Evolutionary conservation across 2,888 invertebrate genomes (phyloP), one percentile per base, ranked within the genome.

Genomic region (Tipula unca): DNA sequence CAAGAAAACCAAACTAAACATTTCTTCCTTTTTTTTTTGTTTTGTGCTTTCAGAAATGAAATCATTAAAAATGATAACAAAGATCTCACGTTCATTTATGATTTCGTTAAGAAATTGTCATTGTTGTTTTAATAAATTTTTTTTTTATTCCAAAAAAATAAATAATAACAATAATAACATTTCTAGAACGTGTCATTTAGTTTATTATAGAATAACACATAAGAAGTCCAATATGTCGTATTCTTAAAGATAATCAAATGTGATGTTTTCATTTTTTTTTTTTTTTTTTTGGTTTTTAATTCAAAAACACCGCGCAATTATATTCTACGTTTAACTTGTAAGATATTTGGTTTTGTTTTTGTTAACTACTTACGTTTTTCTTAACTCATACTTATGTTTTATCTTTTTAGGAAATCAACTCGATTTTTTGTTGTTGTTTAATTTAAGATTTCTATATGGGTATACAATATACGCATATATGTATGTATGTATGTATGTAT

Each of bases 181-280:
- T 69, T 69, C 69, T 69, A 69, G 69, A 69, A 69, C 69, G 69
- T 69, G 69, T 69, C 69, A 69, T 69, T 69, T 69, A 69, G 69
- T 69, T 69, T 69, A 69, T 69, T 69, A 25, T 69, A 69, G 69
- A 20, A 69, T 69, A 69, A 25, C 69, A 25, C 69, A 69, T 69
- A 69, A 69, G 69, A 69, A 69, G 20, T 69, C 69, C 69, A 69
- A 69, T 69, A 69, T 69, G 69, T 69, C 69, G 20, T 20, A 69
- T 69, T 69, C 69, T 20, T 69, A 69, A 69, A 69, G 69, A 69
- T 69, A 69, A 69, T 69, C 69, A 69, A 69, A 69, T 69, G 69
- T 25, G 25, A 69, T 69, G 69, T 69, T 20, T 69, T 69, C 20
- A 69, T 69, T 69, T 69, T 69, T 69, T 69, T 48, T 17, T n/a